Base-by-base conservation (phyloP, 2,797 vertebrate genomes). In the Molossus molossus region DNA sequence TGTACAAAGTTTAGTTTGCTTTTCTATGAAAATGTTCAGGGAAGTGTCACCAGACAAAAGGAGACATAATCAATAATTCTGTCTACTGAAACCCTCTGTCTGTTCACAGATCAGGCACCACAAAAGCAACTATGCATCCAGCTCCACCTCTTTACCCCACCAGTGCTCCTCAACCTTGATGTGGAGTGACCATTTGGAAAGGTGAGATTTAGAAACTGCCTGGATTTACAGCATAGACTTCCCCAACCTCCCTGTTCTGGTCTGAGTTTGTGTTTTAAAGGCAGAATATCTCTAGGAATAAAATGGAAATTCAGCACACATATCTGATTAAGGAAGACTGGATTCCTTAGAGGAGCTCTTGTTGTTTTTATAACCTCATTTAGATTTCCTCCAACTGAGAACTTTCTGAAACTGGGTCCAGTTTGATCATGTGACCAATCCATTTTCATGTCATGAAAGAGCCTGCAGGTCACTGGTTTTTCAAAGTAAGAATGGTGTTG, bases 41-140 rank as follows among this genome's bases (percentile, higher is more conserved):
- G 48, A n/a, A 62, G 21, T 70, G 29, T 92, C 80, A 64, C 48
- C 29, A 73, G 13, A 86, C 5, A 18, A 40, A 95, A 67, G 53
- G 27, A 70, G 5, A 53, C 6, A 4, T 23, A 37, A 48, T 53
- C 57, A 50, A 20, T 73, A 55, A 90, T 79, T 92, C 48, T 91
- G 80, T 76, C 86, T 81, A 86, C 90, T 94, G 92, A 97, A 65
- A 81, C 53, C 73, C 77, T 96, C 88, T 97, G 79, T 97, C 95
- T 97, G 50, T 97, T 91, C 87, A 89, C 96, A 97, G 97, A 97
- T 97, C 85, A 83, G 87, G 55, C 55, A 60, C 62, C 90, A 85
- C 65, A 33, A 87, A 94, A 95, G 94, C 90, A 94, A 29, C 91
- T 94, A 75, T 23, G 87, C 84, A 11, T 86, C 96, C 87, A 95